Evolutionary conservation across 2,113 vertebrate species (phyloP).

Genomic region (Grus americana): DNA sequence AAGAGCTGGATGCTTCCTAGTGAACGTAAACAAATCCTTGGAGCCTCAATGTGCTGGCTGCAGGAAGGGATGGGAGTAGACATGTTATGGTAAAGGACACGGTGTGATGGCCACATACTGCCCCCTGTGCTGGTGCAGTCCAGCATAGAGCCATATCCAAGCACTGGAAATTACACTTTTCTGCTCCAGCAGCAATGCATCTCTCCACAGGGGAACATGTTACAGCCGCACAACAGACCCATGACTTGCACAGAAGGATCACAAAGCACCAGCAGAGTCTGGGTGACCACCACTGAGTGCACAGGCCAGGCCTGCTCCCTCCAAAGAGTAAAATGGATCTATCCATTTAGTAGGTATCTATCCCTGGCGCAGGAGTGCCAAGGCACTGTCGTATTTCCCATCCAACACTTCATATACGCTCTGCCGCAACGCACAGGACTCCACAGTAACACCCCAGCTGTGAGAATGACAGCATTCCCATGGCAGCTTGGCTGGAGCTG

Average conservation of each 20-base stretch:
- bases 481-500: neutral
- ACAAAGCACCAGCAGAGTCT: neutral
- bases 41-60: neutral
- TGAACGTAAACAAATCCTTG: neutral
- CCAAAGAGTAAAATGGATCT: neutral
- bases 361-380: neutral
- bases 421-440: neutral
- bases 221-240: neutral
- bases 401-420: neutral
- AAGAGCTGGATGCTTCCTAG: neutral
- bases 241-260: neutral
- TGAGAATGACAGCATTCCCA: neutral
- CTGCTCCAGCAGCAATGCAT: neutral
- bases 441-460: neutral
- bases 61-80: neutral
- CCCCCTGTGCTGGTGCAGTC: neutral
- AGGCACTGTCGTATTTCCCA: neutral
- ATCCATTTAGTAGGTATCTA: too few species aligned
- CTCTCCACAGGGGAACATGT: fast-evolving
- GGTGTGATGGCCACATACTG: neutral
- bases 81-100: fast-evolving
- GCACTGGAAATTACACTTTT: fast-evolving
- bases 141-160: neutral
- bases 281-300: fast-evolving
- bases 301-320: fast-evolving